These are phyloP conservation scores for Aurelia sp. DNA, from an alignment of 30 jellyfish, hydroid and myxozoan genomes.

Conservation along the genomic window DNA sequence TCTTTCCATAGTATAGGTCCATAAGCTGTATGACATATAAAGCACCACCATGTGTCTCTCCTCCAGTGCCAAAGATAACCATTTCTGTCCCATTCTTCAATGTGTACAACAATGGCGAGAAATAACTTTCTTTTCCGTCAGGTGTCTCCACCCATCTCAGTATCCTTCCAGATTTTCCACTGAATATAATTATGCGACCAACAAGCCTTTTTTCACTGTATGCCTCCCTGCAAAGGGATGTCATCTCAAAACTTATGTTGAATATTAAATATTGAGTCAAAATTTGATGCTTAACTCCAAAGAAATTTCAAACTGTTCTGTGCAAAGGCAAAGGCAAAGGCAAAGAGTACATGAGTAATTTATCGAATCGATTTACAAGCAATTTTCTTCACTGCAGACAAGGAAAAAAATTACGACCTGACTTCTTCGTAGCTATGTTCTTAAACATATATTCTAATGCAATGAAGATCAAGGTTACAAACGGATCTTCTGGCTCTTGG, in stretches of 20 bases:
- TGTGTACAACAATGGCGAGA: conserved; percentile 89
- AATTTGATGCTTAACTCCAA: too few relatives aligned
- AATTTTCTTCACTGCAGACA: too few relatives aligned
- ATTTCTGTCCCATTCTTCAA: conserved; percentile 76
- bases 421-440: too few relatives aligned
- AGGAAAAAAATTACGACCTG: too few relatives aligned
- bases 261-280: not conserved
- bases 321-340: too few relatives aligned
- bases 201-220: conserved; percentile 71
- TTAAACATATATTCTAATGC: too few relatives aligned
- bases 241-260: too few relatives aligned
- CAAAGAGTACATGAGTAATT: too few relatives aligned
- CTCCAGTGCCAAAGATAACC: conserved; percentile 92
- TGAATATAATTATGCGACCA: conserved; percentile 77
- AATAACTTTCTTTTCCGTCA: conserved; percentile 80
- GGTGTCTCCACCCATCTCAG: conserved; percentile 77
- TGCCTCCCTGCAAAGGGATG: conserved; percentile 62
- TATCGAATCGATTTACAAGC: too few relatives aligned
- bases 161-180: conserved; percentile 81
- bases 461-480: too few relatives aligned
- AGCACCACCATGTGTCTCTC: conserved; percentile 92
- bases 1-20: conserved; percentile 70
- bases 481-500: too few relatives aligned
- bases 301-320: too few relatives aligned
- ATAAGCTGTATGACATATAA: conserved; percentile 73